Evolutionary conservation across 2,113 vertebrate genomes (phyloP).

Genomic region (Trachemys scripta): DNA sequence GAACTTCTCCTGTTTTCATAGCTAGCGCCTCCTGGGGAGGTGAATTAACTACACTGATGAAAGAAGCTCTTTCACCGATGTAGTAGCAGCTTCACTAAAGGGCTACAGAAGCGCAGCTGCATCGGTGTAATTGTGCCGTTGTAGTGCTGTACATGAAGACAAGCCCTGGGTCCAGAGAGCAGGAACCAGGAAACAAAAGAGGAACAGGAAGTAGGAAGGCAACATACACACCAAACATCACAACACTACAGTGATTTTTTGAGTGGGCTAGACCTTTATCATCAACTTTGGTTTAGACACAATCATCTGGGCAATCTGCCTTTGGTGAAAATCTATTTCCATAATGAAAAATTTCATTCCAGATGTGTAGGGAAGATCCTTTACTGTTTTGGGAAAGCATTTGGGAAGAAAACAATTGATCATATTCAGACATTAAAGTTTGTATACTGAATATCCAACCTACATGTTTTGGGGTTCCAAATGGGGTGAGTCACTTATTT

Average conservation of each 20-base stretch:
- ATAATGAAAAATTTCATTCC: not conserved
- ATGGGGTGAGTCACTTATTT: not conserved
- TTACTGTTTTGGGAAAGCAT: not conserved
- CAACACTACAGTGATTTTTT: not conserved
- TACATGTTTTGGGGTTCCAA: not conserved
- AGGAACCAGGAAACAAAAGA: not conserved
- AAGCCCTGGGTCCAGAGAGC: not conserved
- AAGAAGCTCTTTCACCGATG: not conserved
- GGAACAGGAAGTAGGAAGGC: not conserved
- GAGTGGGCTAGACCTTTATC: not conserved
- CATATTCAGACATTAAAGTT: not conserved
- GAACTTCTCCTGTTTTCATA: not conserved
- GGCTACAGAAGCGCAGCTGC: not conserved
- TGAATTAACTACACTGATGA: not conserved
- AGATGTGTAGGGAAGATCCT: not conserved
- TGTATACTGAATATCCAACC: not conserved
- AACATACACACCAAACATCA: not conserved
- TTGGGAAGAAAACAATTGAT: not conserved
- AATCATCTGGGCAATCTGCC: not conserved
- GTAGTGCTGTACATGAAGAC: not conserved
- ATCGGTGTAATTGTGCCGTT: not conserved
- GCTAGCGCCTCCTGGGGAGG: not conserved
- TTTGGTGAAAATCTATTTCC: not conserved
- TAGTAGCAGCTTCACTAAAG: not conserved
- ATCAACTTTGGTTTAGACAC: not conserved